Evolutionary conservation across 2,888 invertebrate genomes (phyloP).

Genomic region (Calephelis perditalis): DNA sequence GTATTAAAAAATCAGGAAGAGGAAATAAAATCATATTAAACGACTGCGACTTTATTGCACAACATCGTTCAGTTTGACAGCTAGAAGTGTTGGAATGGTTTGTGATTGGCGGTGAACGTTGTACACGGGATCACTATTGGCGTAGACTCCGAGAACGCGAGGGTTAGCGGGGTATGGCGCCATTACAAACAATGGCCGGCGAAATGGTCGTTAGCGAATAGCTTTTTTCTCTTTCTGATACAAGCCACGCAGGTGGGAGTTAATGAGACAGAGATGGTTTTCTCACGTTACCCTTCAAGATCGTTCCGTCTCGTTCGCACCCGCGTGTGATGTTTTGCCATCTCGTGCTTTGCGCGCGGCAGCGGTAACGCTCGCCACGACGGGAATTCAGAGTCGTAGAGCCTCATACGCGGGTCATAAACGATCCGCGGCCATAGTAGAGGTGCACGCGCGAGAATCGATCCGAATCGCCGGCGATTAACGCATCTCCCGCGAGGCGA

Average conservation of each 20-base stretch:
- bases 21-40: slow-evolving; percentile 27
- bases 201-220: slow-evolving; percentile 74
- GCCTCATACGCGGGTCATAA: slow-evolving; percentile 91
- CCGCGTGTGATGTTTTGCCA: slow-evolving; percentile 68
- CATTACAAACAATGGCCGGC: slow-evolving; percentile 76
- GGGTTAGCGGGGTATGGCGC: slow-evolving; percentile 67
- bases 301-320: slow-evolving; percentile 58
- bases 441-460: slow-evolving; percentile 79
- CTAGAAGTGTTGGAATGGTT: slow-evolving; percentile 77
- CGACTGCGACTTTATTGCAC: slow-evolving; percentile 55
- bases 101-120: slow-evolving; percentile 78
- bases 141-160: slow-evolving; percentile 62
- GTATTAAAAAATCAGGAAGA: too few species aligned
- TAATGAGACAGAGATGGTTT: slow-evolving; percentile 76
- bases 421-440: slow-evolving; percentile 86
- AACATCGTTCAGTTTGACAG: slow-evolving; percentile 73
- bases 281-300: slow-evolving; percentile 52
- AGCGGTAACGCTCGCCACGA: slow-evolving; percentile 77
- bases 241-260: slow-evolving; percentile 75
- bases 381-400: slow-evolving; percentile 91
- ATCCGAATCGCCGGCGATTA: slow-evolving; percentile 77
- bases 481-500: slow-evolving; percentile 76
- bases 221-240: slow-evolving; percentile 79
- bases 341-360: slow-evolving; percentile 73
- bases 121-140: slow-evolving; percentile 77